Evolutionary conservation across 2,888 invertebrate species (phyloP), one percentile per base, ranked within the genome.

Genomic region (Coleophora flavipennella): DNA sequence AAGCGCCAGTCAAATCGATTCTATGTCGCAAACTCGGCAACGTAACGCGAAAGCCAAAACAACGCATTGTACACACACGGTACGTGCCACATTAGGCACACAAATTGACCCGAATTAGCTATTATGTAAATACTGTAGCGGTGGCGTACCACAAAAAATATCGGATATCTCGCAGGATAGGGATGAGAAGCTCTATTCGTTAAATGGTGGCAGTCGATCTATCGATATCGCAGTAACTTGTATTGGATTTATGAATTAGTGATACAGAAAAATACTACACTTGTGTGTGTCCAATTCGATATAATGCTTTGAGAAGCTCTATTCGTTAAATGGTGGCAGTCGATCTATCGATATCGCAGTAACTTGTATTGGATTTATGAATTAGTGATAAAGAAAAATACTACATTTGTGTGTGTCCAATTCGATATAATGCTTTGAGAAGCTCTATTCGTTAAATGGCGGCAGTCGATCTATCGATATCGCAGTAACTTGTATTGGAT

Each of bases 31-130:
- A 40, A 32, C 34, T 13, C 34, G 11, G 31, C 42, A 33, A 35
- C 13, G 36, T 3, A 20, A 20, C 20, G 20, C 6, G 6, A 20
- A 20, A 20, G 20, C 6, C 20, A 20, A 20, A 44, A 49, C 43
- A 49, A 51, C 38, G 38, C 40, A 45, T 49, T 42, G 39, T 51
- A 36, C 43, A 44, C 46, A 49, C 46, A 53, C 44, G 45, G 20
- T 20, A 20, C 20, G 20, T n/a, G n/a, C n/a, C 48, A 49, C 49
- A 20, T 20, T 20, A 54, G 42, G 45, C 51, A 57, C 52, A 62
- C 50, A 61, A 67, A 59, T 63, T 62, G 61, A 55, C 46, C 56
- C 49, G 58, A 68, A 70, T 70, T 60, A 63, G 55, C 57, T 55
- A 63, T 64, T 64, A 68, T 59, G 63, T 53, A 65, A 67, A 66